Evolutionary conservation across 2,797 vertebrate species (phyloP).

Genomic region (Typhlichthys eigenmanni): DNA sequence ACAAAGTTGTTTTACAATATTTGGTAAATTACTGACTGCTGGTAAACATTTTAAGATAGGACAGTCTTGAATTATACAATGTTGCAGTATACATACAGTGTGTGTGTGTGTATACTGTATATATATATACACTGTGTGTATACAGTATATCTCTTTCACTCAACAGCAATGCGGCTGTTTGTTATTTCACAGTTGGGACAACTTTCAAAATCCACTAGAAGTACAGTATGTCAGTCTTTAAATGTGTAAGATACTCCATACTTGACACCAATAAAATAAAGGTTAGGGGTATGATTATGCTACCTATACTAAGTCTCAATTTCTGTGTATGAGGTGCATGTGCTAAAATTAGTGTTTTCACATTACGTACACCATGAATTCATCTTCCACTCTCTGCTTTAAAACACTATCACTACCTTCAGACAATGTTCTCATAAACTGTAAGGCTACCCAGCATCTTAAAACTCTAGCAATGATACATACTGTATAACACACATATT

Average conservation of each 20-base stretch:
- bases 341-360: not conserved
- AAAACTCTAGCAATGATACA: slow-evolving; percentile 3
- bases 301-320: not conserved
- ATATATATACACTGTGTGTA: no score
- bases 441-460: slow-evolving; percentile 9
- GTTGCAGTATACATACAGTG: not conserved
- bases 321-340: not conserved
- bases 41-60: not conserved
- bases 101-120: not conserved
- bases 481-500: slow-evolving; percentile 11
- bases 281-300: not conserved
- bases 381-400: not conserved
- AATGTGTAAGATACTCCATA: no score
- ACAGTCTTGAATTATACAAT: not conserved
- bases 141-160: no score
- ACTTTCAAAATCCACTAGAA: no score
- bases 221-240: no score
- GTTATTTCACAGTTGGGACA: no score
- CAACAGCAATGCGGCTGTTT: no score
- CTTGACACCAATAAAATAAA: no score
- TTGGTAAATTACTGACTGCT: not conserved
- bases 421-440: not conserved
- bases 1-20: not conserved
- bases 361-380: not conserved
- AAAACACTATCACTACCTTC: slow-evolving; percentile 1